Evolutionary conservation across 1,140 invertebrate species (phyloP), one percentile per base, ranked within the genome.

Genomic region (Tetramorium simillimum): DNA sequence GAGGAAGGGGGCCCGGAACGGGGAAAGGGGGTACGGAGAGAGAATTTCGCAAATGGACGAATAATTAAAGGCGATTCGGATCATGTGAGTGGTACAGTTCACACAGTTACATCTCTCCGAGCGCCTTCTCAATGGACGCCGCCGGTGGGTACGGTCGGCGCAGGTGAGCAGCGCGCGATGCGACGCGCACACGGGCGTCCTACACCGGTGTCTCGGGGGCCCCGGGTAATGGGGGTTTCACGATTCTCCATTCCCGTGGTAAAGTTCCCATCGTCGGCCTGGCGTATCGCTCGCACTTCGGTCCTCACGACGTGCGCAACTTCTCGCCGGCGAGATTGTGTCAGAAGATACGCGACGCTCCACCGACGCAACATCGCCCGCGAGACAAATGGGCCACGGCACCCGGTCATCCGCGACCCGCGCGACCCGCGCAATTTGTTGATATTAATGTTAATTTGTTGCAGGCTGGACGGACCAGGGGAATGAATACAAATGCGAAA

Each of bases 51-150:
- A 89, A 92, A 91, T 92, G 78, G 76, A 69, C 87, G 85, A 87
- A 92, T 89, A 93, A 90, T 91, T 90, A 93, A 92, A 92, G 87
- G 77, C 82, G 90, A 92, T 92, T 93, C 60, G 90, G 87, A 91
- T 90, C 90, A 92, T 93, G 93, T 90, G 92, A 94, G 92, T 92
- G 93, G 92, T 93, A 92, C 88, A 88, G 91, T 94, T 94, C 93
- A 93, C 94, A 94, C 92, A 92, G 90, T 92, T 89, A 91, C 87
- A 76, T 91, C 89, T 91, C n/a, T n/a, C n/a, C 49, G 73, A 89
- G 85, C 75, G 84, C 40, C 90, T 91, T 91, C 90, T 93, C 89
- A 93, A 93, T 93, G 91, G 90, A 89, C 89, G 81, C 21, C 37
- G 43, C 7, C 70, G 86, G 76, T 86, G 88, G 85, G 85, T 90